Evolutionary conservation across 2,113 vertebrate genomes (phyloP), one percentile per base, ranked within the genome.

Genomic region (Otis tarda): DNA sequence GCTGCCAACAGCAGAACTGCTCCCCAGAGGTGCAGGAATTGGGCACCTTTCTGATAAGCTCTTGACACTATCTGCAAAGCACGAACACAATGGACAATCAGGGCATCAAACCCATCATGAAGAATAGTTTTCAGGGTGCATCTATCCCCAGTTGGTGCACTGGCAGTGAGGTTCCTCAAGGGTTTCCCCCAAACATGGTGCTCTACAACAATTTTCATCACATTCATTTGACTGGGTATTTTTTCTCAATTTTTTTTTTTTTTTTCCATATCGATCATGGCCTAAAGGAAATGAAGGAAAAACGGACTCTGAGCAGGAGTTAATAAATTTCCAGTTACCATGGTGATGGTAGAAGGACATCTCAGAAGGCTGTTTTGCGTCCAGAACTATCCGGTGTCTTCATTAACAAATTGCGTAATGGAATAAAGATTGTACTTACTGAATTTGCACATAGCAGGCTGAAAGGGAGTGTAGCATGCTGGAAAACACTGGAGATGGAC

Each of bases 301-400:
- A 80, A 55, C 12, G 19, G 24, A 77, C 73, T 88, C 18, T 65
- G 70, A 85, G 16, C 50, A 92, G 59, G 43, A 88, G 63, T 74
- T 92, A 31, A 55, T 74, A 88, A 31, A 30, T 83, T 65, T 86
- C 45, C 63, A 37, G 90, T 97, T 94, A 14, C 94, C 88, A 88
- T 92, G 92, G 92, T 7, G 10, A 94, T 65, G 33, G 61, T 30
- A 31, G 63, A 33, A 83, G 71, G 61, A 64, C 64, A 50, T 37
- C 64, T 89, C 13, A 2, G 28, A 74, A 45, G 11, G 50, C n/a
- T 89, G 6, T 63, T 81, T 23, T 9, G 50, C 89, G 64, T 74
- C 65, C 56, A 63, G 47, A 39, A 63, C 56, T 55, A 75, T 12
- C 56, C 41, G n/a, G 39, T 22, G 52, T 78, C 65, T 84, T 88